Evolutionary conservation across 2,797 vertebrate genomes (phyloP).

Genomic region (Trichosurus vulpecula): DNA sequence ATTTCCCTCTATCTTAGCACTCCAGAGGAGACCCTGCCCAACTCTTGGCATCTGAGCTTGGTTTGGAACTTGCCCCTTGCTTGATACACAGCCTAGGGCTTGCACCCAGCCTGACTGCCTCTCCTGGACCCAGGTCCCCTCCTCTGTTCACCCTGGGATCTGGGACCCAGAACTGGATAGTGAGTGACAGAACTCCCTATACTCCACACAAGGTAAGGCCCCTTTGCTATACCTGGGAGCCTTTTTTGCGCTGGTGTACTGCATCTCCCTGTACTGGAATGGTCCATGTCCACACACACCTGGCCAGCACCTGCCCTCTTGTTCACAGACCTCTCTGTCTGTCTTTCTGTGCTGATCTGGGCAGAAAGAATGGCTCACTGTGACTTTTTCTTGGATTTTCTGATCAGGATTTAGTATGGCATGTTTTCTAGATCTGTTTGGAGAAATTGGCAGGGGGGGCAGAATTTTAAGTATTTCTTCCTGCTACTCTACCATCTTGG

Average conservation of each 20-base stretch:
- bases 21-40: not conserved
- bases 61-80: not conserved
- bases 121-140: not conserved
- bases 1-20: not conserved
- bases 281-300: not conserved
- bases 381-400: not conserved
- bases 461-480: not conserved
- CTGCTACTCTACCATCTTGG: not conserved
- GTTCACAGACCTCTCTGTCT: not conserved
- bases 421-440: not conserved
- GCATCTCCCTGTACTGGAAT: not conserved
- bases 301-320: not conserved
- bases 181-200: not conserved
- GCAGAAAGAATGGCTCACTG: not conserved
- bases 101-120: not conserved
- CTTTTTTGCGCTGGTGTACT: not conserved
- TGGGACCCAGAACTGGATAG: not conserved
- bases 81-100: not conserved
- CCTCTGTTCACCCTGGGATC: not conserved
- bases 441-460: not conserved
- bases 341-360: not conserved
- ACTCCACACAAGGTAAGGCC: not conserved
- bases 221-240: not conserved
- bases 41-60: not conserved
- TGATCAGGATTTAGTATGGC: not conserved